Percentiles rank a stretch among this genome's conserved stretches.
Evolutionary conservation across 2,113 vertebrate genomes (phyloP).

Genomic region (Castor canadensis): DNA sequence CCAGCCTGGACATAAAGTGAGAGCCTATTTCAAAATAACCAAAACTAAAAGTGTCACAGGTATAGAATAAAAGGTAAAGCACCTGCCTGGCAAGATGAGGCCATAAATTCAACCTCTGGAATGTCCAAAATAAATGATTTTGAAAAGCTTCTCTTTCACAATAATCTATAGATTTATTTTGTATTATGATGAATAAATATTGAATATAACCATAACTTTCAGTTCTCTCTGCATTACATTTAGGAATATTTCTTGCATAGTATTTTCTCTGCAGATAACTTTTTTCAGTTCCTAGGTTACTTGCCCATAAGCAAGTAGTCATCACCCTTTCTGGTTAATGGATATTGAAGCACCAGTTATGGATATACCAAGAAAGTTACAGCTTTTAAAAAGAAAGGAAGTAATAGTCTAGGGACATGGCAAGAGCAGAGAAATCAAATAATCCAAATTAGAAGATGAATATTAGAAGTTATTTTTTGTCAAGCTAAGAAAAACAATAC

Average conservation of each 20-base stretch:
- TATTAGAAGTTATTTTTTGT: constrained; percentile 65
- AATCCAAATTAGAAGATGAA: constrained; percentile 43
- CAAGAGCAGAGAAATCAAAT: constrained; percentile 64
- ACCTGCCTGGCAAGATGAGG: too few species aligned
- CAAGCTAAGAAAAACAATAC: neutral
- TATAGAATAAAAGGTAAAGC: too few species aligned
- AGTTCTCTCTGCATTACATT: neutral
- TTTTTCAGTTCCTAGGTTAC: neutral
- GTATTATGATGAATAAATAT: neutral
- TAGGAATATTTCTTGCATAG: neutral
- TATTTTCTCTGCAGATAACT: neutral
- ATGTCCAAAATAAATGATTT: too few species aligned
- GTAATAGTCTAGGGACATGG: neutral
- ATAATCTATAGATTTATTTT: neutral
- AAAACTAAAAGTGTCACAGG: too few species aligned
- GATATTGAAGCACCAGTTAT: constrained; percentile 50
- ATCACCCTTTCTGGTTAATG: neutral
- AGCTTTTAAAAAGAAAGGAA: constrained; percentile 56
- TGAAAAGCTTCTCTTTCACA: neutral
- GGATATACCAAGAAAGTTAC: neutral
- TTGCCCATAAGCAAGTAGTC: neutral
- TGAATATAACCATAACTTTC: neutral
- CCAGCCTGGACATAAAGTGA: too few species aligned
- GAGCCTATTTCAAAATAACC: too few species aligned
- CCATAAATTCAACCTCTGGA: too few species aligned